Conservation (phyloP, 2,888 invertebrate genomes). For the Drosophila trichaetosa region DNA sequence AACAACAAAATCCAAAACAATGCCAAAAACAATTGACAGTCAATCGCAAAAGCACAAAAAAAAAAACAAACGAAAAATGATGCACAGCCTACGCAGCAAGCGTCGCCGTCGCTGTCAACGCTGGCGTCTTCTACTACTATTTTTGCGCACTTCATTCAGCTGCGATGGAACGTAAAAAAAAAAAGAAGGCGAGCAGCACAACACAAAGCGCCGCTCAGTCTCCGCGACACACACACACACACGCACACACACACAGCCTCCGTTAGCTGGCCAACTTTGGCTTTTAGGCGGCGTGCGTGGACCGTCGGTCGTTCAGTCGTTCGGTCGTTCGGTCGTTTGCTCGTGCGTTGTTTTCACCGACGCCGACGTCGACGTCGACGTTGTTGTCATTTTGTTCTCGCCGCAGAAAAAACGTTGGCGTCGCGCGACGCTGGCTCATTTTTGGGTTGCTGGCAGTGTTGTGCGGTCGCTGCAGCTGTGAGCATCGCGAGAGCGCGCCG, state of each 20-base stretch:
- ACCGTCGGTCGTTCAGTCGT: constrained; percentile 23
- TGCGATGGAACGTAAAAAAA: constrained; percentile 24
- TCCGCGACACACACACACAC: constrained; percentile 14
- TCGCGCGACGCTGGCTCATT: constrained; percentile 54
- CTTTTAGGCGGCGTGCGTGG: constrained; percentile 54
- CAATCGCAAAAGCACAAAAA: constrained; percentile 1
- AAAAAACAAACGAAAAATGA: constrained; percentile 7
- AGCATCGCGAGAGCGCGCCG: constrained; percentile 69
- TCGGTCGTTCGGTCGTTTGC: constrained; percentile 20
- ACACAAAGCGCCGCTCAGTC: constrained; percentile 57
- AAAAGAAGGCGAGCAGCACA: constrained; percentile 19
- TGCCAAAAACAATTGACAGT: constrained; percentile 2
- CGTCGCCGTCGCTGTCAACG: constrained; percentile 9
- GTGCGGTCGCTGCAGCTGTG: constrained; percentile 75
- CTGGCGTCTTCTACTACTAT: constrained; percentile 52
- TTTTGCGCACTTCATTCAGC: constrained; percentile 65
- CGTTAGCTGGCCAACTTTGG: constrained; percentile 50
- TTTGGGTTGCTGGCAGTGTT: constrained; percentile 56
- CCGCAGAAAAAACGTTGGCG: constrained; percentile 42
- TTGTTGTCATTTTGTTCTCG: constrained; percentile 44
- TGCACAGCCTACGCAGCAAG: constrained; percentile 38
- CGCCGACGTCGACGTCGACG: constrained; percentile 15
- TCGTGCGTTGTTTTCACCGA: constrained; percentile 18
- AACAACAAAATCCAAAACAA: constrained; percentile 16
- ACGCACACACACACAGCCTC: constrained; percentile 59